A percentile compares a stretch with the other conserved stretches of the same genome.
These are phyloP conservation scores for Lophochroa leadbeateri DNA, from an alignment of 2,113 vertebrate genomes.

Conservation along the genomic window DNA sequence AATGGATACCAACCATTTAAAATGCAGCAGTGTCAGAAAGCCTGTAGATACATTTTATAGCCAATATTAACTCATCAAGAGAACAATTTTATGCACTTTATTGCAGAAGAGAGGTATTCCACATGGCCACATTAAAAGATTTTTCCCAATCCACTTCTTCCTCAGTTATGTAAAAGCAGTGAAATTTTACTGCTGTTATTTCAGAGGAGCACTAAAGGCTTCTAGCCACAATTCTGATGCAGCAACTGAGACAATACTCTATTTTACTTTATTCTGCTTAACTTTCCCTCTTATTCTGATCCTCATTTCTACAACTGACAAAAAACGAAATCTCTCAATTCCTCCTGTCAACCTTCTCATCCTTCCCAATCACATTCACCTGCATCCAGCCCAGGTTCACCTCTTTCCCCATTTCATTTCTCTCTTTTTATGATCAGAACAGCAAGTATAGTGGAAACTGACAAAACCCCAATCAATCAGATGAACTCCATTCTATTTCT, in stretches of 20 bases:
- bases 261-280: neutral
- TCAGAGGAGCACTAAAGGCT: neutral
- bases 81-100: neutral
- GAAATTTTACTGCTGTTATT: neutral
- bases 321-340: neutral
- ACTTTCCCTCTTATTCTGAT: neutral
- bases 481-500: neutral
- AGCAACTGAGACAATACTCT: neutral
- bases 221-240: neutral
- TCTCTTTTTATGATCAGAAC: neutral
- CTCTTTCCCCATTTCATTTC: neutral
- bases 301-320: neutral
- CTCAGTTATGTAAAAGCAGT: neutral
- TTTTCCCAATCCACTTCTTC: neutral
- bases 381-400: neutral
- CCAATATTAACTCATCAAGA: constrained; percentile 28
- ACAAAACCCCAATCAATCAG: neutral
- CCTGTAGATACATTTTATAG: neutral
- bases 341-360: neutral
- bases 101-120: neutral
- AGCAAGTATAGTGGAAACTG: neutral
- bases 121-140: neutral
- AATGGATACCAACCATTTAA: constrained; percentile 14
- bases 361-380: neutral
- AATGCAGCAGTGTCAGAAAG: constrained; percentile 32